Conservation (phyloP, 2,797 vertebrate genomes). For the Streptopelia turtur region DNA sequence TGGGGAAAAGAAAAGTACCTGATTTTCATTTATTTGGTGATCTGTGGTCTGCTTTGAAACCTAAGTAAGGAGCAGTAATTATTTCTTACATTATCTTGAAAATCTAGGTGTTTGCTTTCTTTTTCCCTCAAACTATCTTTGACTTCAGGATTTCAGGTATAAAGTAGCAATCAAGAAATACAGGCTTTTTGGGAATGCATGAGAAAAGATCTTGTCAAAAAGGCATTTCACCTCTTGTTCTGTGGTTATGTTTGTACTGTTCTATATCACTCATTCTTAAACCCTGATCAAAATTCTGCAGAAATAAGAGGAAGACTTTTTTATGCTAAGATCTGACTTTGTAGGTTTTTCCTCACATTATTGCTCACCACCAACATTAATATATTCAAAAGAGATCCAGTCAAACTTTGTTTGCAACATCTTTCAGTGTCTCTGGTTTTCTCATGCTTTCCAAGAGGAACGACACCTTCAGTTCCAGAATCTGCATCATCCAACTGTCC, state of each 20-base stretch:
- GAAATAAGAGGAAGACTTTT: neutral
- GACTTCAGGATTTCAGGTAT: neutral
- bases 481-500: neutral
- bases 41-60: conserved; percentile 53
- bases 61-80: neutral
- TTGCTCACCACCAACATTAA: neutral
- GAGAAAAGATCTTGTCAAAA: neutral
- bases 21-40: conserved; percentile 60
- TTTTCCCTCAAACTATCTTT: neutral
- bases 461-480: neutral
- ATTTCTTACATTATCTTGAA: neutral
- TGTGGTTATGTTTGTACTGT: neutral
- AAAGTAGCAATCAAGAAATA: neutral
- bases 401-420: neutral
- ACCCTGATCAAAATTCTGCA: neutral
- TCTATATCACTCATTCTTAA: neutral
- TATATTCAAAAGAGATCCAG: neutral
- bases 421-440: neutral
- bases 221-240: neutral
- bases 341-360: neutral
- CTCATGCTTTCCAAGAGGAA: neutral
- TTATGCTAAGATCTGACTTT: neutral
- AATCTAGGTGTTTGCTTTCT: neutral
- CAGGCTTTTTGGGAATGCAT: neutral
- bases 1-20: conserved; percentile 44